Conservation (phyloP, 1,140 invertebrate species). For the Ceratina japonica region DNA sequence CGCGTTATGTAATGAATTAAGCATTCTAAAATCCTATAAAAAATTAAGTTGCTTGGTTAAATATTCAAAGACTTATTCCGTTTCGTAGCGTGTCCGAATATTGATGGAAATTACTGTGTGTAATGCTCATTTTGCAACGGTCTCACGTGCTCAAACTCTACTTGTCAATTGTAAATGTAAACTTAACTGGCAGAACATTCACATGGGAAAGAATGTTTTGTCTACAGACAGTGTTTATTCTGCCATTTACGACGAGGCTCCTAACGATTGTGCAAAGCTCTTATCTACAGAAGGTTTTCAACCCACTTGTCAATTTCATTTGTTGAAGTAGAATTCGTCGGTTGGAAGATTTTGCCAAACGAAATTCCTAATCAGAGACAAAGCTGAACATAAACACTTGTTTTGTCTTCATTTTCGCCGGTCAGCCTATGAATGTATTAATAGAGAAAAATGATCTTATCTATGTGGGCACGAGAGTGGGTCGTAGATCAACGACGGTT, state of each 20-base stretch:
- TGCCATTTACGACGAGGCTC: background rate
- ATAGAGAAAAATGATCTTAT: conserved; percentile 30
- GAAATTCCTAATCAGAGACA: no score
- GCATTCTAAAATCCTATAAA: no score
- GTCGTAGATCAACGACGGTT: conserved; percentile 42
- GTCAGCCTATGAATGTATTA: background rate
- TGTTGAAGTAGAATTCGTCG: background rate
- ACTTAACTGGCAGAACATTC: background rate
- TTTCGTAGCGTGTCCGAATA: no score
- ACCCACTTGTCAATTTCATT: no score
- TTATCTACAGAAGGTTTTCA: background rate
- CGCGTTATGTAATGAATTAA: no score
- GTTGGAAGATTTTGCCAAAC: no score
- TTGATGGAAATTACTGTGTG: no score
- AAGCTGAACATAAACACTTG: no score
- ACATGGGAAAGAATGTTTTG: background rate
- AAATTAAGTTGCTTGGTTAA: no score
- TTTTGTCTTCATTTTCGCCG: background rate
- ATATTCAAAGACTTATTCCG: no score
- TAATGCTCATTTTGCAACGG: background rate
- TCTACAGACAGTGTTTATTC: background rate
- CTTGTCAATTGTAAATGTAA: background rate
- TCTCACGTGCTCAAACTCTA: background rate
- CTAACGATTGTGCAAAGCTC: background rate
- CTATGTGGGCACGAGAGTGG: background rate